Percentiles rank a stretch among this genome's conserved stretches.
phyloP scores from a whole-genome alignment of 2,113 vertebrate genomes.

The Pseudorectes ferrugineus region DNA sequence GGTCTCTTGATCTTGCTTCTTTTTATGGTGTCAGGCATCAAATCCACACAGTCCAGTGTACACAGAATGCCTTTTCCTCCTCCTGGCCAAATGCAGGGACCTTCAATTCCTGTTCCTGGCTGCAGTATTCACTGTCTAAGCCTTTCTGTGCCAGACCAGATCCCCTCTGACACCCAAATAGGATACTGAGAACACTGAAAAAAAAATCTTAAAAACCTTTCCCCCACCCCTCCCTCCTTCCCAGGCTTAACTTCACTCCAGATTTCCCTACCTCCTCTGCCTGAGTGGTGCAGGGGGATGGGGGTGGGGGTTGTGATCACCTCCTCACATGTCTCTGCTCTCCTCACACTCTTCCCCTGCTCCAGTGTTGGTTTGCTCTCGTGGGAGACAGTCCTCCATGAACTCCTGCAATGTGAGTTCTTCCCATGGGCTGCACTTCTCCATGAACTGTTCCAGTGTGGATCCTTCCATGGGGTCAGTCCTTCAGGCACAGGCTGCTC shows the following conservation, averaged over 20 bases:
- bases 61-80: background rate
- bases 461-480: background rate
- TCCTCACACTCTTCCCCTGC: background rate
- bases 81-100: background rate
- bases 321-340: background rate
- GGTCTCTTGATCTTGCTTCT: background rate
- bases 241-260: background rate
- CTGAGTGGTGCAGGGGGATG: background rate
- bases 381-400: background rate
- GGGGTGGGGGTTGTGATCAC: background rate
- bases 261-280: background rate
- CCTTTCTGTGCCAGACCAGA: background rate
- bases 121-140: background rate
- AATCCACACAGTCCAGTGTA: too few species aligned
- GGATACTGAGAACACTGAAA: background rate
- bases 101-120: background rate
- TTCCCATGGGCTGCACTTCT: background rate
- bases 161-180: background rate
- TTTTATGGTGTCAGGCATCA: accelerated
- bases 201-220: background rate
- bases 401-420: background rate
- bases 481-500: background rate
- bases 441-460: background rate
- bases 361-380: background rate
- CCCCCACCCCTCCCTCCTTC: background rate